Evolutionary conservation across 2,113 vertebrate genomes (phyloP), one percentile per base, ranked within the genome.

Genomic region (Eulemur macaco): DNA sequence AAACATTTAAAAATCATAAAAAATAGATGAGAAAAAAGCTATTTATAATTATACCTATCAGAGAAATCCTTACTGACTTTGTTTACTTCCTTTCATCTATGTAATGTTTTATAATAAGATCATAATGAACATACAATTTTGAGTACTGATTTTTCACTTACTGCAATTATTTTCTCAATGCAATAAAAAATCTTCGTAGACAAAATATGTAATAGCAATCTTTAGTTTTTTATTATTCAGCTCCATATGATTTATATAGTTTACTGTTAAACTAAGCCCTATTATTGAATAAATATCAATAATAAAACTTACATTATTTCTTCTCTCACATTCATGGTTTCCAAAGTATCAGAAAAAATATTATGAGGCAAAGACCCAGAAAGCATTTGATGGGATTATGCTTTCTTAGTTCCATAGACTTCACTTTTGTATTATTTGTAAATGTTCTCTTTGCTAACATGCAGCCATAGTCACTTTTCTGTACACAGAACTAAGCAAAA

Each of bases 241-340:
- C 15, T 89, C 64, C 14, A 82, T 42, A 54, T 92, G 64, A 34
- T n/a, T 90, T 92, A 83, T 86, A 89, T 91, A 54, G 47, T 82
- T 88, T 91, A 77, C 74, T 90, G 8, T 69, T 94, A 69, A 95
- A 63, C 69, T 68, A 83, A 87, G 83, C 25, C 47, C 73, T 87
- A 73, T 66, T 94, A 78, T 91, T 50, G 14, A 93, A 92, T 27
- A 92, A 94, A 81, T 94, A 87, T 58, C 69, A 74, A 94, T 94
- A 87, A 71, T 69, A 78, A 94, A 89, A 52, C 8, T 73, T 87
- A 77, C 1, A 60, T 14, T 97, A 92, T 96, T 97, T 96, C 93
- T 92, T 94, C 68, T 88, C 31, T 89, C 42, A 93, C 17, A 60
- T 63, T 96, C 78, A 27, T 50, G 11, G 27, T 92, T 74, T 87